Percentiles rank a stretch among this genome's conserved stretches.
Evolutionary conservation across 2,113 vertebrate genomes (phyloP).

Genomic region (Columba janthina): DNA sequence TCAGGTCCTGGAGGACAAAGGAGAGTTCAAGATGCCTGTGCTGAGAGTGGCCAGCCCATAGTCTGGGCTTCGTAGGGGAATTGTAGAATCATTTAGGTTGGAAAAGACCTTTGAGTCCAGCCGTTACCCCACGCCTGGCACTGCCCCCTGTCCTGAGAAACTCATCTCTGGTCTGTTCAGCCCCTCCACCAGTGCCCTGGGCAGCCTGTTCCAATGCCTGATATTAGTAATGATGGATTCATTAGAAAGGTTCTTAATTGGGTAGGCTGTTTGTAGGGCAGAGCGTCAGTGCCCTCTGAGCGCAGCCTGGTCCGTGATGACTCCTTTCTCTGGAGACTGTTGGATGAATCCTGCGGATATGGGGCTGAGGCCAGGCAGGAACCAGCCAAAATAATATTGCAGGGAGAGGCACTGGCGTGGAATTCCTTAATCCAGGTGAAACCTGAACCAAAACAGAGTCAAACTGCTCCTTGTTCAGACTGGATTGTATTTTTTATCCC

Average conservation of each 20-base stretch:
- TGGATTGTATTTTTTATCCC: neutral
- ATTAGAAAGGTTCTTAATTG: neutral
- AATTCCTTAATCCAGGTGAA: accelerated
- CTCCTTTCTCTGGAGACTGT: constrained; percentile 41
- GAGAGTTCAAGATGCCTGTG: accelerated
- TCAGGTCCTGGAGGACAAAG: accelerated
- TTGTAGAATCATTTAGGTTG: too few relatives aligned
- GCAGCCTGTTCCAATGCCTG: too few relatives aligned
- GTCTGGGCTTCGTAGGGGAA: neutral
- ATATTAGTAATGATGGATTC: accelerated
- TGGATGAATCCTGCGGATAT: constrained; percentile 76
- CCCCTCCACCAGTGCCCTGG: too few relatives aligned
- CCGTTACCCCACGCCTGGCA: too few relatives aligned
- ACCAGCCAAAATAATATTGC: accelerated
- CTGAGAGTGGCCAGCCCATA: neutral
- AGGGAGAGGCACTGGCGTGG: accelerated
- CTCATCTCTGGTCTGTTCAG: too few relatives aligned
- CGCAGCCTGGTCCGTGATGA: constrained; percentile 58
- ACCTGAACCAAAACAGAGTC: accelerated
- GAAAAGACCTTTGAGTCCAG: too few relatives aligned
- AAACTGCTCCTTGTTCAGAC: accelerated
- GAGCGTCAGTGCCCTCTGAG: accelerated
- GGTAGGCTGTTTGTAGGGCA: neutral
- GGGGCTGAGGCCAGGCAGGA: constrained; percentile 59
- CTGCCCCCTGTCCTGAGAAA: too few relatives aligned